These are phyloP conservation scores for Metaphire vulgaris DNA, from an alignment of 1,140 invertebrate species.

Conservation along the genomic window DNA sequence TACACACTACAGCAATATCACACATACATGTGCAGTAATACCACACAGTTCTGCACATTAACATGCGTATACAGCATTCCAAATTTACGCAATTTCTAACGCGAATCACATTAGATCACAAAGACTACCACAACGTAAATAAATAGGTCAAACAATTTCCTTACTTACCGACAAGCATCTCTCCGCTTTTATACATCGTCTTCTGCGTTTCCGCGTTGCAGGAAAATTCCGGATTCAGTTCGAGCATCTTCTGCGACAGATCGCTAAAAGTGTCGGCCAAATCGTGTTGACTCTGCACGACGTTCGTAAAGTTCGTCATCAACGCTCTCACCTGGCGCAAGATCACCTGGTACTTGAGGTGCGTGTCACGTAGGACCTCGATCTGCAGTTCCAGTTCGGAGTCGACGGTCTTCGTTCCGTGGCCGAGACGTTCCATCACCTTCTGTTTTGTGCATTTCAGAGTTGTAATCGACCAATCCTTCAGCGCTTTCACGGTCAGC, in stretches of 20 bases:
- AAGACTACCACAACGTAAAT: too few species aligned
- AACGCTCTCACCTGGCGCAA: background rate
- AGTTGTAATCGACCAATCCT: background rate
- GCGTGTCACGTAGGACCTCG: background rate
- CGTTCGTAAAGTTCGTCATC: background rate
- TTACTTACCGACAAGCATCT: background rate
- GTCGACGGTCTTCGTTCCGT: background rate
- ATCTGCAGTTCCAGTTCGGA: background rate
- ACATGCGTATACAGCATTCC: too few species aligned
- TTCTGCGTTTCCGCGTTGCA: background rate
- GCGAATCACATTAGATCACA: too few species aligned
- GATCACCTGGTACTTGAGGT: background rate
- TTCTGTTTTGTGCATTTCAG: background rate
- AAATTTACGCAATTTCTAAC: too few species aligned
- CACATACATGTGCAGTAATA: too few species aligned
- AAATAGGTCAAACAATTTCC: too few species aligned
- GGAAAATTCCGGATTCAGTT: background rate
- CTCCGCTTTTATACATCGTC: background rate
- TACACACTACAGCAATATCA: too few species aligned
- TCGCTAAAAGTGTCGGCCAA: background rate
- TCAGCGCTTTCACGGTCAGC: background rate
- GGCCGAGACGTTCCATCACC: background rate
- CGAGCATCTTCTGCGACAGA: background rate
- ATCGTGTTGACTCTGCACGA: background rate
- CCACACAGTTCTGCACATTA: too few species aligned